These are phyloP conservation scores for Eumaeus atala DNA, from an alignment of 1,140 invertebrate genomes.

Conservation along the genomic window DNA sequence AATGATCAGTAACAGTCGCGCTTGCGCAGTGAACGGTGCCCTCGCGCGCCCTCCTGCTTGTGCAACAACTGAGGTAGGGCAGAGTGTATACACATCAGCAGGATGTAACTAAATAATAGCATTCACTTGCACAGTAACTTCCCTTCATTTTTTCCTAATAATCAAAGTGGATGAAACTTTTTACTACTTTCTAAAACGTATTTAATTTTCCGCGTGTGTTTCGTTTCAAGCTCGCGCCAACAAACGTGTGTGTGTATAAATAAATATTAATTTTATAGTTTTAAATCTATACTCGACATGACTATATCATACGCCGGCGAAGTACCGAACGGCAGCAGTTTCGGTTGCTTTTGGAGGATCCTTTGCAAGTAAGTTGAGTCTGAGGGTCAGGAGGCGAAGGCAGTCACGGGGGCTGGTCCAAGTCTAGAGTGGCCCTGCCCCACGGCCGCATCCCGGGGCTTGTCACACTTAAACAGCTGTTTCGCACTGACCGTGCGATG, in stretches of 20 bases:
- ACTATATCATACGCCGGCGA: slow-evolving; percentile 91
- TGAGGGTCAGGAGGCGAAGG: slow-evolving; percentile 14
- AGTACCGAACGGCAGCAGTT: slow-evolving; percentile 91
- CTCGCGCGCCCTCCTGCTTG: slow-evolving; percentile 30
- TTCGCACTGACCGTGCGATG: slow-evolving; percentile 18
- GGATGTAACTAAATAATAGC: slow-evolving; percentile 65
- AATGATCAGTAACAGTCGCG: slow-evolving; percentile 48
- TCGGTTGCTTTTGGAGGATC: slow-evolving; percentile 92
- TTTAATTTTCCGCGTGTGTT: slow-evolving; percentile 70
- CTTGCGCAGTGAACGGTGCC: slow-evolving; percentile 43
- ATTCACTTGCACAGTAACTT: slow-evolving; percentile 46
- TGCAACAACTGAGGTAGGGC: slow-evolving; percentile 43
- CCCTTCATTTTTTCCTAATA: slow-evolving; percentile 45
- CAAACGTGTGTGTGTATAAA: slow-evolving; percentile 65
- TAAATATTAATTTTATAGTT: slow-evolving; percentile 63
- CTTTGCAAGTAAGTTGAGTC: slow-evolving; percentile 85
- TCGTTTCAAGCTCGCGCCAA: slow-evolving; percentile 58
- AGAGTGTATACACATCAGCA: slow-evolving; percentile 51
- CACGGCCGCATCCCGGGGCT: slow-evolving; percentile 23
- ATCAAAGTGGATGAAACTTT: slow-evolving; percentile 45
- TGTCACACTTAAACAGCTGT: slow-evolving; percentile 43
- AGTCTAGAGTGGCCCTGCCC: slow-evolving; percentile 18
- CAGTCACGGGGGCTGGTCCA: slow-evolving; percentile 20
- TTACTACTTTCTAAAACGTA: slow-evolving; percentile 69
- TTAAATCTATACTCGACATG: slow-evolving; percentile 75